A percentile compares a stretch with the other conserved stretches of the same genome.
These are phyloP conservation scores for Phenganax stokvisi DNA, from an alignment of 92 coral and sea anemone species.

Conservation along the genomic window DNA sequence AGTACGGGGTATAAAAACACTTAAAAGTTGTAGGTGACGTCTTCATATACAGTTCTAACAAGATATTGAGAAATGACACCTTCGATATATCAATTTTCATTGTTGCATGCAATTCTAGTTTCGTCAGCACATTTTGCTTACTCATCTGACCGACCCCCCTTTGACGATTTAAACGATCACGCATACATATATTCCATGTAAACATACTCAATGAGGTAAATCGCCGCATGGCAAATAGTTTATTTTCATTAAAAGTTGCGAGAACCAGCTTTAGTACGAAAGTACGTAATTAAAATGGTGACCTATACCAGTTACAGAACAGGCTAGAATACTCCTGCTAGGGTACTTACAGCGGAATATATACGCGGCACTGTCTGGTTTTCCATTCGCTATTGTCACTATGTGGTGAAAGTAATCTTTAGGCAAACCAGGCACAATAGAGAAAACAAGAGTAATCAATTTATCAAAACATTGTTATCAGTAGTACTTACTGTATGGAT, in stretches of 20 bases:
- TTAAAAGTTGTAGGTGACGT: neutral
- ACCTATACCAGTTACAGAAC: neutral
- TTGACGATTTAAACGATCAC: conserved; percentile 18
- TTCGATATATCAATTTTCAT: neutral
- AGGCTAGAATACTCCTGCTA: conserved; percentile 1
- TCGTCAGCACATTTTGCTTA: neutral
- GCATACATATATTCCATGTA: neutral
- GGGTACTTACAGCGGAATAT: neutral
- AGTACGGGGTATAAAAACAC: neutral
- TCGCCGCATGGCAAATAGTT: conserved; percentile 14
- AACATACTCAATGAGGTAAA: conserved; percentile 16
- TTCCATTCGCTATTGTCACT: neutral
- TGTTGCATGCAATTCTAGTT: neutral
- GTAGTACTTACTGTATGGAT: conserved; percentile 59
- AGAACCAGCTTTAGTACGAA: neutral
- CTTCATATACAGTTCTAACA: neutral
- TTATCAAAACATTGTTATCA: conserved; percentile 8
- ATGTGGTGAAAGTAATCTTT: neutral
- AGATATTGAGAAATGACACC: conserved; percentile 11
- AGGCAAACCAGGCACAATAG: conserved; percentile 11
- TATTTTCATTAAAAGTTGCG: conserved; percentile 21
- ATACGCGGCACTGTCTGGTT: neutral
- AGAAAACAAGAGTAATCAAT: neutral
- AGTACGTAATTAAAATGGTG: neutral
- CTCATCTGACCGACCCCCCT: conserved; percentile 15